phyloP scores from a whole-genome alignment of 1,140 invertebrate species.

The Zaprionus taronus region DNA sequence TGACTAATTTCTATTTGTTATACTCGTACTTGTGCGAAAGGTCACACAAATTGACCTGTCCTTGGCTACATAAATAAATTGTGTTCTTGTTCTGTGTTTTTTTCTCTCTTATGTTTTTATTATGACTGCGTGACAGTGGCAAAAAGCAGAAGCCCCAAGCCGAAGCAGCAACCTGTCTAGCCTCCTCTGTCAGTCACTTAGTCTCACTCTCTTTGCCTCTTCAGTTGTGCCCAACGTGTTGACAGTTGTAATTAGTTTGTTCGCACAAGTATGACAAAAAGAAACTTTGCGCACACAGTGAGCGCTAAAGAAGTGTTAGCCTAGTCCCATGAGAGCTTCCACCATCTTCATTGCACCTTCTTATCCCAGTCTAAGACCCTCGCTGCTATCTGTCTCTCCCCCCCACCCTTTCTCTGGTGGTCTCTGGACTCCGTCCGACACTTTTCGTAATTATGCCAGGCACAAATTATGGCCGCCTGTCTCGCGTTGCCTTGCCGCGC shows the following conservation, averaged over 20 bases:
- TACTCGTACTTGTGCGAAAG: conserved; percentile 46
- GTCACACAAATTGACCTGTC: conserved; percentile 17
- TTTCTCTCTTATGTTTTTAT: conserved; percentile 54
- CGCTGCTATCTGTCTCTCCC: conserved; percentile 13
- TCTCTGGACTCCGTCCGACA: conserved; percentile 17
- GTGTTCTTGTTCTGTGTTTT: conserved; percentile 29
- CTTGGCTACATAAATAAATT: conserved; percentile 28
- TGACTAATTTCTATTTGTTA: conserved; percentile 63
- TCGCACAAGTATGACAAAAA: conserved; percentile 81
- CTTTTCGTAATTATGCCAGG: conserved; percentile 70
- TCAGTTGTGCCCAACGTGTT: conserved; percentile 60
- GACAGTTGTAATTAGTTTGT: conserved; percentile 83
- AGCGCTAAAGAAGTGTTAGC: conserved; percentile 30
- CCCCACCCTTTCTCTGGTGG: background rate
- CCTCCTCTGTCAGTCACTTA: conserved; percentile 15
- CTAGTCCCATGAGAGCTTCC: conserved; percentile 17
- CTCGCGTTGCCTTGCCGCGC: conserved; percentile 6
- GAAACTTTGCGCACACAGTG: conserved; percentile 65
- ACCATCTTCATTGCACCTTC: background rate
- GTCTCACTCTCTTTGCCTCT: background rate
- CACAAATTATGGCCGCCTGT: conserved; percentile 75
- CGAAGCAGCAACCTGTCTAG: conserved; percentile 58
- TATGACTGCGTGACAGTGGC: conserved; percentile 60
- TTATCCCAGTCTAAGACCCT: background rate
- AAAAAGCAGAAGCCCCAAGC: conserved; percentile 35